Evolutionary conservation across 2,797 vertebrate genomes (phyloP), one percentile per base, ranked within the genome.

Genomic region (Momotus momota): DNA sequence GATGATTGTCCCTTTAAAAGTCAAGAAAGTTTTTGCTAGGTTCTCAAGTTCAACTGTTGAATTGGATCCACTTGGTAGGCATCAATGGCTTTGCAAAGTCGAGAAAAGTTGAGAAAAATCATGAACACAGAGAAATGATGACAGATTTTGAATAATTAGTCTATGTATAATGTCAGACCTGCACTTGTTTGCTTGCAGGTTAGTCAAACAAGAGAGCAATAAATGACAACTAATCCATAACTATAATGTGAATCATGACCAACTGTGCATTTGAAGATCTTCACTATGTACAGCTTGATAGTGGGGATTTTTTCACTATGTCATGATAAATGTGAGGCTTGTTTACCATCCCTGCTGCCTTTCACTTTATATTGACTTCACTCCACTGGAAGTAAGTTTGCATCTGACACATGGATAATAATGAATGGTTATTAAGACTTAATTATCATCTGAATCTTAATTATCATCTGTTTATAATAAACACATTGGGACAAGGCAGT

Each of bases 371-470:
- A 74, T 58, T 71, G 93, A 96, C 87, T 92, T 81, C 91, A 77
- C 51, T 66, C 51, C 52, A 81, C 65, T 95, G 91, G 85, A 94
- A 94, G 72, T 49, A 93, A 93, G 95, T 91, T 74, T 94, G 79
- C 89, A 88, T 93, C 75, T 94, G 90, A 75, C 82, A 93, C 87
- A 69, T 54, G 57, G 90, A 74, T 74, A 86, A 74, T 57, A 94
- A 95, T 81, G 85, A 94, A 93, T 90, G 82, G 89, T 43, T 93
- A 94, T 95, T 95, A 96, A 94, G 94, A 25, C 52, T 83, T 91
- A 91, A 96, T 94, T 94, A 89, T 92, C 46, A 73, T 79, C 60
- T 87, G 71, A 94, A 91, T 84, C 64, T 81, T 87, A 94, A 94
- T 92, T 91, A 92, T 95, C 60, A 88, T 94, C 72, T 94, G 87